Base-by-base conservation (phyloP, 2,113 vertebrate species). In the Pterophyllum scalare region DNA sequence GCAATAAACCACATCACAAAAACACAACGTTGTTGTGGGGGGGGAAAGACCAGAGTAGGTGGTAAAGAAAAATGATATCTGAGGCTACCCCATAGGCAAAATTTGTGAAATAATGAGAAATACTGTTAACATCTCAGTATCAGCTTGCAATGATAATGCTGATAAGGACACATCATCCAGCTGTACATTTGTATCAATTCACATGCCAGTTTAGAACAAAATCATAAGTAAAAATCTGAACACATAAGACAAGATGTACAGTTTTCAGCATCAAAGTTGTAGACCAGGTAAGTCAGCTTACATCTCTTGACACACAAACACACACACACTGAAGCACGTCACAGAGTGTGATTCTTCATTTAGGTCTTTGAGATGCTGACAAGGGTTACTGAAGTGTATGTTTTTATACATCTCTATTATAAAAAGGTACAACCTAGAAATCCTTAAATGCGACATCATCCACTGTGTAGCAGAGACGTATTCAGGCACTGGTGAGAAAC, bases 401-500 rank as follows among this genome's bases (percentile, higher is more conserved):
- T 77, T 78, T 92, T 84, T 84, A 80, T 78, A 87, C 56, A 87
- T 87, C 64, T 83, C 61, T 92, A 81, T 76, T 83, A 84, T 91
- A 91, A 91, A 70, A 90, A 82, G 67, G 58, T 84, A 86, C 65
- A 91, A 91, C 84, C 61, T 82, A 84, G 60, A 92, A 94, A 84
- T 90, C 88, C 84, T 91, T 90, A 81, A 89, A 94, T 89, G 85
- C 88, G 90, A 91, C 80, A 77, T 79, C 54, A 76, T 88, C 82
- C 79, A 89, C 76, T 62, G 67, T 78, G 87, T 84, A 91, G 77
- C 83, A 89, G 87, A 83, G 91, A 90, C 56, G 15, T 87, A 81
- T 92, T 94, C 93, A 96, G 95, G 96, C 96, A 96, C 95, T 94
- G 84, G 92, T 93, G 90, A 93, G 94, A 88, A 92, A 93, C 93